Conservation (phyloP, 2,888 invertebrate species). For the Sesia apiformis region DNA sequence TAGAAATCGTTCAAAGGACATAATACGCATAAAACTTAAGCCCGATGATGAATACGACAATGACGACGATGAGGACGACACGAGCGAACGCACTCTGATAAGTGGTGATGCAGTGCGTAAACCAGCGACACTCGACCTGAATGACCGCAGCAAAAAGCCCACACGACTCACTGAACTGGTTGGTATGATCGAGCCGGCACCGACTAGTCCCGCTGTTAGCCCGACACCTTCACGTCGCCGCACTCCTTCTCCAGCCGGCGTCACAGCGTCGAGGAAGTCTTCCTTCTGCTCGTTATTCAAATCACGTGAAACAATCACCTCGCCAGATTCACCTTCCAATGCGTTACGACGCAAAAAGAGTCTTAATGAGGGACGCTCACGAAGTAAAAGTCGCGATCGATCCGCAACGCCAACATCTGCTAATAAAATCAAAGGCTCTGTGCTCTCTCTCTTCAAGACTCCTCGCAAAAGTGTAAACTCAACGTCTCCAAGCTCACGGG, state of each 20-base stretch:
- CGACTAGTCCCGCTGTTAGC: conserved; percentile 57
- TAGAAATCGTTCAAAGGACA: conserved; percentile 44
- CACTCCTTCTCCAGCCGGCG: conserved; percentile 81
- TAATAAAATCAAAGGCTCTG: conserved; percentile 77
- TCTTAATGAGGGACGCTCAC: conserved; percentile 65
- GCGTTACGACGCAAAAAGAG: conserved; percentile 55
- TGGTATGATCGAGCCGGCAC: conserved; percentile 29
- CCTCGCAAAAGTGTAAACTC: conserved; percentile 50
- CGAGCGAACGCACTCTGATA: conserved; percentile 27
- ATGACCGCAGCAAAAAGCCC: conserved; percentile 17
- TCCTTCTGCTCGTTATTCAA: conserved; percentile 88
- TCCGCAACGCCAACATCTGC: conserved; percentile 73
- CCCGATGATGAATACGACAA: conserved; percentile 82
- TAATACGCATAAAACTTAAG: conserved; percentile 80
- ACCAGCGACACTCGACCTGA: conserved; percentile 76
- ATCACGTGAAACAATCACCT: conserved; percentile 79
- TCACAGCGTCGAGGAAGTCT: conserved; percentile 81
- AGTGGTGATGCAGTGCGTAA: conserved; percentile 58
- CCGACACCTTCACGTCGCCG: conserved; percentile 17
- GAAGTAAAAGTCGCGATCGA: conserved; percentile 80
- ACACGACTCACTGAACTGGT: conserved; percentile 51
- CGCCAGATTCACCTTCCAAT: conserved; percentile 76
- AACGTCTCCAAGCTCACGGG: conserved; percentile 45
- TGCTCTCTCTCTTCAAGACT: conserved; percentile 79
- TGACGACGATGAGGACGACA: conserved; percentile 42